Evolutionary conservation across 2,113 vertebrate genomes (phyloP), one percentile per base, ranked within the genome.

Genomic region (Lutjanus erythropterus): DNA sequence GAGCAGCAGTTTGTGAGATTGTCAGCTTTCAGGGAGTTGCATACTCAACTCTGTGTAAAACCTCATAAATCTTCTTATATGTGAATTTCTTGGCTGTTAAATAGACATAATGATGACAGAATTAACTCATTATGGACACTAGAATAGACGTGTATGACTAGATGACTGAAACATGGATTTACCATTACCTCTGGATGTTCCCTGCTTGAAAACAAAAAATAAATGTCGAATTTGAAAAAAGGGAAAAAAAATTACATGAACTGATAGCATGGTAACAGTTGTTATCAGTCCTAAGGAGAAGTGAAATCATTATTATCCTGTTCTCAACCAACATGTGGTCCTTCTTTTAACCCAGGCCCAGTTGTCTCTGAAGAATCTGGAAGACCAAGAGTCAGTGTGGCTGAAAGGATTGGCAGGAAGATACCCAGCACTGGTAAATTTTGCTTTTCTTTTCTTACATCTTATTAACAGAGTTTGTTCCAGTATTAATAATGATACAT

Each of bases 321-420:
- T 33, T 71, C 23, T 78, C 14, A 66, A 37, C 27, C n/a, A 21
- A 16, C 9, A 3, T 9, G 1, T 41, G 47, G 5, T 47, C 18
- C 6, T 2, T 72, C 12, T 21, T 29, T 72, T 18, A 11, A 25
- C 39, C 19, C 8, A 44, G 65, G 39, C 2, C 21, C 60, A 1
- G 12, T 58, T 55, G 7, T 58, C 53, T 19, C 92, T 79, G 96
- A 96, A 49, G 94, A 94, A 15, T 88, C 93, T 0, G 83, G 82
- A 66, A 94, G 94, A 90, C 88, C 80, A 25, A 75, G 71, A 83
- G 68, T 80, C 19, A 95, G 88, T 18, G 75, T 97, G 69, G 67
- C 90, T 0, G 96, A 97, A 61, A 94, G 96, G 59, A 84, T 97
- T 15, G 96, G 96, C 0, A 96, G 94, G 75, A 93, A 94, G 58